Percentiles rank a stretch among this genome's conserved stretches.
These are phyloP conservation scores for Formica aserva DNA, from an alignment of 2,888 invertebrate species.

Conservation along the genomic window DNA sequence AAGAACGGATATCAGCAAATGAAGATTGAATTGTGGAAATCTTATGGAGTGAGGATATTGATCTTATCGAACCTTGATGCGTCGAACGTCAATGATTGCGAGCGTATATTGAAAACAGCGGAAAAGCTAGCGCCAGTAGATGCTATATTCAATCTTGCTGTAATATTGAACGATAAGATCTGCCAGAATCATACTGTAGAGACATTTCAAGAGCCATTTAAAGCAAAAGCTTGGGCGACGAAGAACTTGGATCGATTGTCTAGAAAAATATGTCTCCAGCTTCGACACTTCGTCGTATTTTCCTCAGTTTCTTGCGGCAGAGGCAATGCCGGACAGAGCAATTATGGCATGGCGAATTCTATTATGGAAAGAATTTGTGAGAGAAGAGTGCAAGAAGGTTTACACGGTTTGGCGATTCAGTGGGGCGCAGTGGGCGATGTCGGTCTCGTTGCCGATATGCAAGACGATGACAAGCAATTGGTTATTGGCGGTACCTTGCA, in stretches of 20 bases:
- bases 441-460: constrained; percentile 93
- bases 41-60: too few species aligned
- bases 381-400: constrained; percentile 81
- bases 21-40: too few species aligned
- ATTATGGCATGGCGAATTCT: constrained; percentile 88
- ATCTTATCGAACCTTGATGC: too few species aligned
- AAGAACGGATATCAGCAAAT: too few species aligned
- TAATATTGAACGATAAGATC: too few species aligned
- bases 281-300: constrained; percentile 88
- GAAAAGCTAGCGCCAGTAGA: too few species aligned
- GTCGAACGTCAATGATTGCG: too few species aligned
- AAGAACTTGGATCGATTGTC: constrained; percentile 78
- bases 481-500: constrained; percentile 94
- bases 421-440: constrained; percentile 90
- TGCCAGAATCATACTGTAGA: too few species aligned
- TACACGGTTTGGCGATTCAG: constrained; percentile 88
- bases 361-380: constrained; percentile 91
- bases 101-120: too few species aligned
- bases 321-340: constrained; percentile 90
- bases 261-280: constrained; percentile 85
- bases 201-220: too few species aligned
- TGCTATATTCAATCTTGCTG: too few species aligned
- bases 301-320: constrained; percentile 89
- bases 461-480: constrained; percentile 89
- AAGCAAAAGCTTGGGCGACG: too few species aligned